Conservation (phyloP, 2,113 vertebrate genomes). For the Diglossa brunneiventris region DNA sequence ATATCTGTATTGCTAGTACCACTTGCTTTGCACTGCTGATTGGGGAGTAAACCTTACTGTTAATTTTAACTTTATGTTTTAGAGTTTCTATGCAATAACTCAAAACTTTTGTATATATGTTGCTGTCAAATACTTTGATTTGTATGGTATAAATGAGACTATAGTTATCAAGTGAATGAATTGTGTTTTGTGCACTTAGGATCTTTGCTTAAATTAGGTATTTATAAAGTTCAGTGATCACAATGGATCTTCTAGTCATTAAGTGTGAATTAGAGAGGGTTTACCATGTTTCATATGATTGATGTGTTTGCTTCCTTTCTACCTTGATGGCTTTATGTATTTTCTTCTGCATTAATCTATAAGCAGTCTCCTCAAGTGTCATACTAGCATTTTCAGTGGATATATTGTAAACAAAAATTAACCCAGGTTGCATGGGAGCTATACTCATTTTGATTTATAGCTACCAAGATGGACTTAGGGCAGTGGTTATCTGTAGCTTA, state of each 20-base stretch:
- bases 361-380: slow-evolving; percentile 68
- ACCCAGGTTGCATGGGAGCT: slow-evolving; percentile 83
- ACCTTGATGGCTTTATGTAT: slow-evolving; percentile 24
- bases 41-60: neutral
- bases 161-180: neutral
- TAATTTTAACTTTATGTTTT: neutral
- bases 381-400: slow-evolving; percentile 71
- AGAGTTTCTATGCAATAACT: neutral
- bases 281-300: neutral
- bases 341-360: slow-evolving; percentile 60
- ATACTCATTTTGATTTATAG: slow-evolving; percentile 82
- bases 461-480: slow-evolving; percentile 71
- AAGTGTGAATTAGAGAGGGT: neutral
- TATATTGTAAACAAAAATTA: slow-evolving; percentile 83
- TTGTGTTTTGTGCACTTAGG: neutral
- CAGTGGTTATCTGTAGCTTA: slow-evolving; percentile 82
- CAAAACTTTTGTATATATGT: neutral
- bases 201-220: neutral
- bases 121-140: neutral
- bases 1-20: neutral
- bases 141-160: neutral
- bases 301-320: slow-evolving; percentile 61
- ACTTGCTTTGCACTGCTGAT: neutral
- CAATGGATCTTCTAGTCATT: neutral
- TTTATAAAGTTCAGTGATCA: neutral